Evolutionary conservation across 2,888 invertebrate genomes (phyloP), one percentile per base, ranked within the genome.

Genomic region (Ophion costatus): DNA sequence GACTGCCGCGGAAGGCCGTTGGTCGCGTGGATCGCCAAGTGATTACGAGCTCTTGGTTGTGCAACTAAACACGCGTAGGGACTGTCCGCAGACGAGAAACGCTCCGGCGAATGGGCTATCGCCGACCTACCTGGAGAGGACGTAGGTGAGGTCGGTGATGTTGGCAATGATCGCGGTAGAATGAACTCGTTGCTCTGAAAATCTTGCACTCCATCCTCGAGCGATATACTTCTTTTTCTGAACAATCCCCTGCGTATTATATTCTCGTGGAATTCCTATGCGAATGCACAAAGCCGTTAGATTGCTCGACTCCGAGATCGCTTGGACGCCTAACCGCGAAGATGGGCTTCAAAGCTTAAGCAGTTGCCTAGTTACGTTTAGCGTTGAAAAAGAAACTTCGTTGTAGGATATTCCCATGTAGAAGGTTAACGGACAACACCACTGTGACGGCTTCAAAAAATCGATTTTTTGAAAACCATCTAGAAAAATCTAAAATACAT

Each of bases 251-350:
- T 96, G 93, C 96, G 96, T 93, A 97, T 96, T 91, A 97, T 95
- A 94, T 96, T 97, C 94, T 97, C 97, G 94, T 97, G 97, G 94
- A 97, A 97, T 93, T 97, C 97, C 95, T 97, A 74, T 56, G 57
- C 14, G 11, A 63, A 20, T 4, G 45, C 20, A 51, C 14, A 22
- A 57, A 59, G 9, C 0, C 20, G 29, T 75, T 29, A 61, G 38
- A 38, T 7, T 38, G 38, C 38, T 38, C 7, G 38, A 38, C 9
- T 38, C 38, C 29, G 29, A 29, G 4, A 29, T 29, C 29, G 29
- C 29, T 2, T 29, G 38, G 38, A 38, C 38, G 7, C 38, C 38
- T 38, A 38, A 38, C 38, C 38, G 7, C 38, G 38, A 38, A 38
- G 6, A 38, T 38, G 1, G 38, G 0, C 38, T 38, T 38, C 3